Evolutionary conservation across 2,113 vertebrate species (phyloP), one percentile per base, ranked within the genome.

Genomic region (Corvus cornix): DNA sequence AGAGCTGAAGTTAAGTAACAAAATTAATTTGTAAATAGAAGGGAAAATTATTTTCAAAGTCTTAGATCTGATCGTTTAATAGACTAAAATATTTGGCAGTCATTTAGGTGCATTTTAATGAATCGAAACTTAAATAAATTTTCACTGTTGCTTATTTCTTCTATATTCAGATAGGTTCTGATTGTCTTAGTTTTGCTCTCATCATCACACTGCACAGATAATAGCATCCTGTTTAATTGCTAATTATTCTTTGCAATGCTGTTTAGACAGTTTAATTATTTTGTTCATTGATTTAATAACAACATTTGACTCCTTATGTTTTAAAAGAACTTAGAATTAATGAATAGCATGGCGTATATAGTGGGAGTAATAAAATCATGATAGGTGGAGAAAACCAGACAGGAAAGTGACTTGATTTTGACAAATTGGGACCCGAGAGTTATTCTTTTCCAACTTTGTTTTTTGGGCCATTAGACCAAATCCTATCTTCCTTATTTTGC

Each of bases 231-330:
- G 33, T 86, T 96, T 96, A 92, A 94, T 93, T 84, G 78, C 49
- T 97, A 93, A 96, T 96, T 96, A 92, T 91, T 97, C 77, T 90
- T 95, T 95, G 70, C 70, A 94, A 94, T 90, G 92, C 79, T 96
- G 78, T 97, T 96, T 94, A 96, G 83, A 76, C 37, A 84, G n/a
- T 87, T 94, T 74, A 96, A 96, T 96, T 96, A 91, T 96, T 97
- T 97, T 94, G 56, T 92, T 96, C 95, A 93, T 84, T 87, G 83
- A 93, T 94, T 97, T 96, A 95, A 94, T 92, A 96, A 85, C 55
- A 95, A 87, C 56, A 89, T 79, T 85, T 87, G 76, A 88, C 48
- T 92, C 26, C 63, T 93, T 80, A 46, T 66, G 89, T 90, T 95
- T 95, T 83, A 72, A 85, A 94, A 77, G 53, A 69, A 87, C 67